phyloP scores from a whole-genome alignment of 92 coral and sea anemone genomes.

The Palythoa caribaeorum region DNA sequence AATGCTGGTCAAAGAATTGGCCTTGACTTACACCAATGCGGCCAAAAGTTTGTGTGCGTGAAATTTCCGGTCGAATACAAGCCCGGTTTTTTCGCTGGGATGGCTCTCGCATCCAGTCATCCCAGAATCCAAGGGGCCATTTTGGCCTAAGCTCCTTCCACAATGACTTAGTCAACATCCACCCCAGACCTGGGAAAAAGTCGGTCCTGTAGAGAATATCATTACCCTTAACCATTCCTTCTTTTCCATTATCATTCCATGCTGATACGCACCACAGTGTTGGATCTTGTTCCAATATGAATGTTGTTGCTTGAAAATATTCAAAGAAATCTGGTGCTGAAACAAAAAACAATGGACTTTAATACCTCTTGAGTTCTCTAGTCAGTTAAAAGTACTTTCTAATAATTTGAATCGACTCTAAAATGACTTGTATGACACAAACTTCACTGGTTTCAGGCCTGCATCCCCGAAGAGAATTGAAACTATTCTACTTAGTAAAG shows the following conservation, averaged over 20 bases:
- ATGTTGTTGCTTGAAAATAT: slow-evolving; percentile 87
- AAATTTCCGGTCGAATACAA: slow-evolving; percentile 97
- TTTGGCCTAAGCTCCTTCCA: slow-evolving; percentile 89
- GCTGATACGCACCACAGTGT: slow-evolving; percentile 97
- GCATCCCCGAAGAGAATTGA: no score
- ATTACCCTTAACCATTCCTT: slow-evolving; percentile 86
- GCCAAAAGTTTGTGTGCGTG: slow-evolving; percentile 94
- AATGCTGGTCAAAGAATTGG: slow-evolving; percentile 94
- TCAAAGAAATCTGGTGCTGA: slow-evolving; percentile 98
- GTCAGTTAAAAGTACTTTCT: no score
- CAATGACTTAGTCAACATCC: slow-evolving; percentile 88
- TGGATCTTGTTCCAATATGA: slow-evolving; percentile 84
- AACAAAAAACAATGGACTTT: background rate
- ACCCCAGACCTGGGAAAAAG: slow-evolving; percentile 98
- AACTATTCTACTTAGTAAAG: no score
- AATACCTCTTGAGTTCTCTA: background rate
- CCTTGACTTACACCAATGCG: slow-evolving; percentile 96
- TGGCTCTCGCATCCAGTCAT: slow-evolving; percentile 98
- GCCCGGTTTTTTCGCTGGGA: slow-evolving; percentile 83
- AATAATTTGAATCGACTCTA: no score
- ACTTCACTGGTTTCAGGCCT: no score
- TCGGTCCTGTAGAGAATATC: slow-evolving; percentile 91
- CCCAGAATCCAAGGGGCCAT: slow-evolving; percentile 99
- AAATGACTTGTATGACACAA: no score
- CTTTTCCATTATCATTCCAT: slow-evolving; percentile 99